These are phyloP conservation scores for Agrochola litura DNA, from an alignment of 2,888 invertebrate genomes.

Conservation along the genomic window DNA sequence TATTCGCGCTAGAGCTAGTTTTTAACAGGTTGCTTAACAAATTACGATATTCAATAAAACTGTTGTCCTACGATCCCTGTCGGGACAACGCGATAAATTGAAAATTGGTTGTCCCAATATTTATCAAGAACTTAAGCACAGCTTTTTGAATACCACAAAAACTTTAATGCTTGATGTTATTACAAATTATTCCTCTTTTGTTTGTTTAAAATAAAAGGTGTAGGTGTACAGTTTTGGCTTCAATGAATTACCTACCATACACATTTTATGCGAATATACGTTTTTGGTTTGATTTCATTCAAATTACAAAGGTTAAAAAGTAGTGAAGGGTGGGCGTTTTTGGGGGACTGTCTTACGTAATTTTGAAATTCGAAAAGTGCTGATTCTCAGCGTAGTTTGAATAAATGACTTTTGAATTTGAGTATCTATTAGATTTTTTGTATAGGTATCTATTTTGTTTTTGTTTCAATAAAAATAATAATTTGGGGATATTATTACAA, in stretches of 20 bases:
- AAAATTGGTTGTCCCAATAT: constrained; percentile 17
- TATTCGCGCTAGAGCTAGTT: not conserved
- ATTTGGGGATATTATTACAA: not conserved
- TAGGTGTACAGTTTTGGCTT: not conserved
- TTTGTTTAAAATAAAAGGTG: constrained; percentile 8
- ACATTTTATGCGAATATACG: not conserved
- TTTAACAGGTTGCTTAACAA: constrained; percentile 17
- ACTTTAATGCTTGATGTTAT: constrained; percentile 7
- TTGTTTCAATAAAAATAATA: too few species aligned
- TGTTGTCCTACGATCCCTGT: constrained; percentile 22
- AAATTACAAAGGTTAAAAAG: not conserved
- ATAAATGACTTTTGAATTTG: too few species aligned
- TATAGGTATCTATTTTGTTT: not conserved
- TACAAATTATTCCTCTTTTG: constrained; percentile 12
- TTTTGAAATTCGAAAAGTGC: too few species aligned
- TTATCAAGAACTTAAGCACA: constrained; percentile 15
- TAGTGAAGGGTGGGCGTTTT: too few species aligned
- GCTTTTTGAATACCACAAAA: constrained; percentile 15
- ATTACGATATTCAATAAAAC: constrained; percentile 7
- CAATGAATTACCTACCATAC: not conserved
- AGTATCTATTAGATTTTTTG: too few species aligned
- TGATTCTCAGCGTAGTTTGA: too few species aligned
- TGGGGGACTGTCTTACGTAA: too few species aligned
- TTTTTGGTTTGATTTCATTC: not conserved
- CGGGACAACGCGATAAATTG: not conserved